Base-by-base conservation (phyloP, 2,888 invertebrate species). In the Apotomis betuletana region DNA sequence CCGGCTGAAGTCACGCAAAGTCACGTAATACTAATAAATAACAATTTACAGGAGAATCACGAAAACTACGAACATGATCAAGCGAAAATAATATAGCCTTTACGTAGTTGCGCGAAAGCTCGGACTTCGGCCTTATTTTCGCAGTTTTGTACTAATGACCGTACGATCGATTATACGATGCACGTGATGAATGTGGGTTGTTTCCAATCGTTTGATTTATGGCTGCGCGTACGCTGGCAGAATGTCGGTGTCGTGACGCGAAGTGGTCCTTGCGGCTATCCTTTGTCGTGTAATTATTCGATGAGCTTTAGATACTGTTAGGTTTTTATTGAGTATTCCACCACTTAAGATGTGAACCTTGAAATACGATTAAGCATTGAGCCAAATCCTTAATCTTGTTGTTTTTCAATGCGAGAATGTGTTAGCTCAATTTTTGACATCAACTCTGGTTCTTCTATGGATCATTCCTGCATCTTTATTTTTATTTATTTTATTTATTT, bases 121-220 rank as follows among this genome's bases (percentile, higher is more conserved):
- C 10, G 9, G 10, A 49, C 10, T 10, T 9, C 5, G 3, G 9
- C 49, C 49, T 49, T 49, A 49, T 49, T 49, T 49, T 49, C 6
- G 49, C 12, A 9, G 49, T 6, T 8, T 9, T 54, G 64, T 15
- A 54, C 64, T 64, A 55, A 65, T 65, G 64, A 55, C 55, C 8
- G 36, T 55, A 65, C 55, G 64, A 65, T 65, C 54, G 64, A 65
- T 65, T 55, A 41, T 38, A 62, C 49, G 64, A 38, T 65, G 64
- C 55, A 44, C 64, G 54, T 65, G 64, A 65, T 65, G 64, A 55
- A 65, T 55, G 64, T 27, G 46, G 55, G 55, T 55, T 65, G 44
- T 55, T 55, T 49, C 49, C 38, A 65, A 65, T 65, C 41, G 64
- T 9, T 27, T 65, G 64, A 65, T 65, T 65, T 65, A 65, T 65